Evolutionary conservation across 2,797 vertebrate genomes (phyloP).

Genomic region (Hydrolagus colliei): DNA sequence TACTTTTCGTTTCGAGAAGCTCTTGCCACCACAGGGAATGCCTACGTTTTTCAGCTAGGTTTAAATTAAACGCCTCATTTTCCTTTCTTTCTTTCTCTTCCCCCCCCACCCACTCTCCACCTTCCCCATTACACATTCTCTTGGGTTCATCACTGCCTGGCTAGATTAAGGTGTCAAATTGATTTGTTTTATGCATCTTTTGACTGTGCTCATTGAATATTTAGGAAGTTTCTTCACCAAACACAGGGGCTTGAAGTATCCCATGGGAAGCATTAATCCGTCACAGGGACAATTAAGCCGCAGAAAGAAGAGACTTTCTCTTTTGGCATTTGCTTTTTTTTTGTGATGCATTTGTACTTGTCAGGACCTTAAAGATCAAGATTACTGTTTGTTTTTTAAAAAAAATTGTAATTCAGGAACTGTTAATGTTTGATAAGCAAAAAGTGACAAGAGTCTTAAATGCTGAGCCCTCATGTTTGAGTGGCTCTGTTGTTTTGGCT

Average conservation of each 20-base stretch:
- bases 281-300: constrained; percentile 60
- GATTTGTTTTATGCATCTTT: constrained; percentile 85
- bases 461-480: constrained; percentile 75
- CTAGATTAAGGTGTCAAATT: constrained; percentile 87
- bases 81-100: constrained; percentile 54
- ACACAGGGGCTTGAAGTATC: constrained; percentile 73
- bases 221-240: constrained; percentile 78
- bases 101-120: constrained; percentile 56
- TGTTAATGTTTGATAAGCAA: constrained; percentile 45
- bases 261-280: constrained; percentile 81
- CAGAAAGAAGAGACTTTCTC: constrained; percentile 67
- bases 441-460: constrained; percentile 60
- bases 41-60: background rate
- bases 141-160: constrained; percentile 78
- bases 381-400: constrained; percentile 29
- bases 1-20: background rate
- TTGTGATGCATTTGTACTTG: constrained; percentile 19
- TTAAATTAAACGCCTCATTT: background rate
- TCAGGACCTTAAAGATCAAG: constrained; percentile 28
- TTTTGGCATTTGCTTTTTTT: constrained; percentile 66
- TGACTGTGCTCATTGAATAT: constrained; percentile 81
- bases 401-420: constrained; percentile 32
- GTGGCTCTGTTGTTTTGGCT: constrained; percentile 69
- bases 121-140: background rate
- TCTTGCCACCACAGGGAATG: no score